These are phyloP conservation scores for Melanotaenia boesemani DNA, from an alignment of 2,797 vertebrate genomes.

Conservation along the genomic window DNA sequence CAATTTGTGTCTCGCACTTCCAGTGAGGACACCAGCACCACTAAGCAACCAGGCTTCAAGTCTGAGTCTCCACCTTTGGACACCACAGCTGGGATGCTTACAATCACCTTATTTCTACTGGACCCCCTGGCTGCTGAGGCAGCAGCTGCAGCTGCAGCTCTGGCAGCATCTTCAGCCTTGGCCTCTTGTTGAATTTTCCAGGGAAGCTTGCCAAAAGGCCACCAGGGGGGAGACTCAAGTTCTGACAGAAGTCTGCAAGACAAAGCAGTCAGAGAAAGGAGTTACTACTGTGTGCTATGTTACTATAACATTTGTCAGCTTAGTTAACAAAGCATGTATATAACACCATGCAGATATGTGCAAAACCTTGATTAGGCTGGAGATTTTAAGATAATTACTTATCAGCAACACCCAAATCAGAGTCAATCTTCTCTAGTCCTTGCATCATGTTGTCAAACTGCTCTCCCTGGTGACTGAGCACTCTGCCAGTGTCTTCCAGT, in stretches of 20 bases:
- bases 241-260: slow-evolving; percentile 88
- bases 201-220: slow-evolving; percentile 91
- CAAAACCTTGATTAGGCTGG: background rate
- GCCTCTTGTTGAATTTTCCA: slow-evolving; percentile 84
- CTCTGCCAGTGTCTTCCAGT: slow-evolving; percentile 88
- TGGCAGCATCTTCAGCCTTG: slow-evolving; percentile 74
- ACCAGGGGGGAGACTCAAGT: slow-evolving; percentile 94
- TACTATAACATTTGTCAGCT: background rate
- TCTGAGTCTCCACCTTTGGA: slow-evolving; percentile 81
- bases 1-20: slow-evolving; percentile 85
- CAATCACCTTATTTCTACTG: slow-evolving; percentile 81
- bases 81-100: slow-evolving; percentile 88
- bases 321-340: background rate
- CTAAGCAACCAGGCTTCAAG: slow-evolving; percentile 87
- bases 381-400: slow-evolving; percentile 79
- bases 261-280: slow-evolving; percentile 10
- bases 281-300: background rate
- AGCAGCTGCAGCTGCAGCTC: slow-evolving; percentile 64
- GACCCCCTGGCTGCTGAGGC: slow-evolving; percentile 48
- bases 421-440: slow-evolving; percentile 93
- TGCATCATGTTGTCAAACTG: slow-evolving; percentile 91
- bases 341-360: slow-evolving; percentile 8
- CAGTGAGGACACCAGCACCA: slow-evolving; percentile 86
- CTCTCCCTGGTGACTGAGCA: slow-evolving; percentile 92
- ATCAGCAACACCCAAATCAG: slow-evolving; percentile 92